Evolutionary conservation across 2,888 invertebrate genomes (phyloP), one percentile per base, ranked within the genome.

Genomic region (Baccha elongata): DNA sequence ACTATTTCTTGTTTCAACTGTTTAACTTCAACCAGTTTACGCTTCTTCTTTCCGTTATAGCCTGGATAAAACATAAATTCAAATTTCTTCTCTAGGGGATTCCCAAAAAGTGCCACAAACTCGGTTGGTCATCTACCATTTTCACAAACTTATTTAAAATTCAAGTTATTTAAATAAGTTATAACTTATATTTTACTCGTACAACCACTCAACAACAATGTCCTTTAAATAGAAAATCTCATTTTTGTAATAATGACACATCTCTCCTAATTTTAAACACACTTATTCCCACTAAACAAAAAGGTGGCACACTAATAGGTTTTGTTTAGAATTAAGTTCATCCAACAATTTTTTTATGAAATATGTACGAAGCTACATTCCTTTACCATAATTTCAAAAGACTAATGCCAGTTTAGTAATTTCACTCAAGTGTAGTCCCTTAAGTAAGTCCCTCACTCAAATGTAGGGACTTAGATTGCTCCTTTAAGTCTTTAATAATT

Each of bases 401-500:
- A 29, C 60, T 60, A 42, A 42, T 60, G 15, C 42, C 60, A 29
- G 60, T 60, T 15, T 50, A 62, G 50, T 75, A 58, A 80, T 65
- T 80, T 75, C 40, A 75, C 62, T 58, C 40, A 58, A 26, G 40
- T 55, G 7, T 55, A 37, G 35, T 21, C 29, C 23, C n/a, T n/a
- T n/a, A n/a, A n/a, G n/a, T n/a, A n/a, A n/a, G n/a, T n/a, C n/a
- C 35, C 50, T 26, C 53, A 48, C 6, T 32, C n/a, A n/a, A n/a
- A n/a, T n/a, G n/a, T n/a, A n/a, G 32, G 46, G 53, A 17, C 5
- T n/a, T 2, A 48, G 19, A 80, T 69, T 58, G 68, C 29, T 65
- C 71, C 65, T 69, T n/a, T 46, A 69, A 64, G 75, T 60, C 58
- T 81, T 81, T 65, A 71, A 75, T 81, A 81, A 71, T 46, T 67